Evolutionary conservation across 2,113 vertebrate species (phyloP), one percentile per base, ranked within the genome.

Genomic region (Cottus gobio): DNA sequence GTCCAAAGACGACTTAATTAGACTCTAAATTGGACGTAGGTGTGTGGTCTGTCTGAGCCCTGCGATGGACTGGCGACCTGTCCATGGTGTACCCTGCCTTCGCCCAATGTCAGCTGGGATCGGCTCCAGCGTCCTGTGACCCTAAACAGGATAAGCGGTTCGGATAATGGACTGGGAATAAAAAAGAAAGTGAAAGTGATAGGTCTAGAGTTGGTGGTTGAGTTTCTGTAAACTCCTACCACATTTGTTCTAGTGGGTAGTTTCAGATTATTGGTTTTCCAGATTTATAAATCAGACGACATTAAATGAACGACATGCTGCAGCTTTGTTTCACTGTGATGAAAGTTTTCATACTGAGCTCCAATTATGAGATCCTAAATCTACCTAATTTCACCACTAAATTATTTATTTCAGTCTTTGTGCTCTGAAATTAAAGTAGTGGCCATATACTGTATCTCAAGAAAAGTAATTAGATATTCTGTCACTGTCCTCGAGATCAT

Each of bases 161-260:
- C 6, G 34, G 34, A 34, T 34, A 34, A 34, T 48, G 16, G 3
- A 61, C 22, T 24, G 28, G 42, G 7, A 54, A 50, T 16, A 28
- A 72, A 26, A 58, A 3, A 26, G 22, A 60, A 71, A 66, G 11
- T 52, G 5, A 20, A 31, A n/a, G 62, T 37, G 28, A 79, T 69
- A 20, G 44, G 26, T n/a, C n/a, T n/a, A n/a, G 54, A 60, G 52
- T 57, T 31, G 36, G 20, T 5, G 5, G 50, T 26, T 42, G 58
- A 24, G 46, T 34, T 34, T 12, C 34, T 5, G 7, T 26, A 24
- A 71, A 42, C 20, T 31, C 34, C 20, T 58, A 50, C 36, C 11
- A 46, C 60, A 46, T 39, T 48, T 66, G 22, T 73, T 64, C 7
- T 63, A 31, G 1, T 31, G 54, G 39, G 28, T 66, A 12, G 44